Evolutionary conservation across 2,888 invertebrate species (phyloP).

Genomic region (Heterodera filipjevi): DNA sequence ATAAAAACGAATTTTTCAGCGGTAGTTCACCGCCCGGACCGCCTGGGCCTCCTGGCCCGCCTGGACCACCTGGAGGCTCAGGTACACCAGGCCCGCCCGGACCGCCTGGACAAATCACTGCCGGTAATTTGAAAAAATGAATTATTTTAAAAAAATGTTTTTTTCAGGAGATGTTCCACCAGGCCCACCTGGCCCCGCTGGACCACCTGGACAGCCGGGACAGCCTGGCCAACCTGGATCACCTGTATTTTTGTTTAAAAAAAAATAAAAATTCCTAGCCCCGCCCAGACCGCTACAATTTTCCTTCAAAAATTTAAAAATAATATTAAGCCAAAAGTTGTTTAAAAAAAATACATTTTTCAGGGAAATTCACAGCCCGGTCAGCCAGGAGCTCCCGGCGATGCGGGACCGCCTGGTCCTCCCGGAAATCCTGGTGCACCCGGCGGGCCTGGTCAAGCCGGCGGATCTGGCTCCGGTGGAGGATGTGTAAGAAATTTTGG

Average conservation of each 20-base stretch:
- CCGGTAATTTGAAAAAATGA: not conserved
- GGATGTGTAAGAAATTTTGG: constrained; percentile 5
- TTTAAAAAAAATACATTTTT: constrained; percentile 10
- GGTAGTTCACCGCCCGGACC: constrained; percentile 45
- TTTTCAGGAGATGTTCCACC: constrained; percentile 31
- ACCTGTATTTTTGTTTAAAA: constrained; percentile 17
- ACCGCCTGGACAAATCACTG: constrained; percentile 29
- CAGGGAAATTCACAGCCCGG: constrained; percentile 25
- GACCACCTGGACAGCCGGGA: constrained; percentile 46
- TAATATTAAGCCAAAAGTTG: no score
- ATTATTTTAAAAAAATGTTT: not conserved
- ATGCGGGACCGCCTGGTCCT: constrained; percentile 22
- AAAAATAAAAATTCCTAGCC: not conserved
- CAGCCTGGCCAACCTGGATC: constrained; percentile 34
- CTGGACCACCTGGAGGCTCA: constrained; percentile 27
- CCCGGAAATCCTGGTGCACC: constrained; percentile 25
- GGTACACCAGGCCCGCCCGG: constrained; percentile 26
- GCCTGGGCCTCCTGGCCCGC: constrained; percentile 31
- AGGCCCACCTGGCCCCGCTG: constrained; percentile 50
- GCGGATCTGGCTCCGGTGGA: constrained; percentile 5
- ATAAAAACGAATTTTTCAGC: constrained; percentile 8
- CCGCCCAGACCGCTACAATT: not conserved
- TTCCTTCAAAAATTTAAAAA: no score
- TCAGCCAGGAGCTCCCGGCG: constrained; percentile 19
- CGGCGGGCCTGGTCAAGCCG: constrained; percentile 17